phyloP scores from a whole-genome alignment of 2,888 invertebrate genomes.

The Metellina segmentata region DNA sequence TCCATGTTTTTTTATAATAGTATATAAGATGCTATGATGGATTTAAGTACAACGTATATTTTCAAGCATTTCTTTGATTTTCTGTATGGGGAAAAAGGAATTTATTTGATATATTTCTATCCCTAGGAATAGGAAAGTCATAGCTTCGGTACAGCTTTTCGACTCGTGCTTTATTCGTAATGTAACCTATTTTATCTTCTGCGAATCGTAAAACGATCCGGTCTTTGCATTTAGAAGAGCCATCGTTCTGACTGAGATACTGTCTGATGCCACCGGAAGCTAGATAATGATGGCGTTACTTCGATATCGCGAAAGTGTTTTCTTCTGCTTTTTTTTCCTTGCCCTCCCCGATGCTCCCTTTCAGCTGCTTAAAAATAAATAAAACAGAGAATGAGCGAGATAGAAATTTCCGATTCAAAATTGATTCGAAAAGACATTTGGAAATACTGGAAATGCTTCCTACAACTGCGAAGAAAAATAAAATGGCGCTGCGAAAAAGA shows the following conservation, averaged over 20 bases:
- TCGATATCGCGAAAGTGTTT: constrained; percentile 46
- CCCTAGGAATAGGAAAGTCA: not conserved
- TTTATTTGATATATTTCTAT: constrained; percentile 1
- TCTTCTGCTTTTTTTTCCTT: not conserved
- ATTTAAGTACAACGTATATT: not conserved
- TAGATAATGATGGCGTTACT: constrained; percentile 55
- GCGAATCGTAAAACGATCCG: constrained; percentile 3
- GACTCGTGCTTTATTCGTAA: constrained; percentile 49
- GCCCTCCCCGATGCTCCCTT: not conserved
- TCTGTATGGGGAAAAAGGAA: not conserved
- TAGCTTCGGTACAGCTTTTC: not conserved
- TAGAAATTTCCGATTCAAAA: constrained; percentile 68
- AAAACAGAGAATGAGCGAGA: constrained; percentile 7
- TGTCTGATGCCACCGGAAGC: constrained; percentile 7
- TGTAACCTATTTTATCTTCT: constrained; percentile 50
- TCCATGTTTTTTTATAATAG: not conserved
- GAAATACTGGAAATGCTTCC: constrained; percentile 44
- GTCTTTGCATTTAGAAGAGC: constrained; percentile 38
- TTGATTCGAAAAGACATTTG: constrained; percentile 74
- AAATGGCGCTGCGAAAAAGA: constrained; percentile 23
- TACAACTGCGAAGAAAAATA: constrained; percentile 13
- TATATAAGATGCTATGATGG: not conserved
- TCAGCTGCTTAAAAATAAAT: not conserved
- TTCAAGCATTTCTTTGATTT: not conserved
- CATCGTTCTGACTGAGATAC: not conserved